Base-by-base conservation (phyloP, 2,113 vertebrate genomes). In the Pelodiscus sinensis region DNA sequence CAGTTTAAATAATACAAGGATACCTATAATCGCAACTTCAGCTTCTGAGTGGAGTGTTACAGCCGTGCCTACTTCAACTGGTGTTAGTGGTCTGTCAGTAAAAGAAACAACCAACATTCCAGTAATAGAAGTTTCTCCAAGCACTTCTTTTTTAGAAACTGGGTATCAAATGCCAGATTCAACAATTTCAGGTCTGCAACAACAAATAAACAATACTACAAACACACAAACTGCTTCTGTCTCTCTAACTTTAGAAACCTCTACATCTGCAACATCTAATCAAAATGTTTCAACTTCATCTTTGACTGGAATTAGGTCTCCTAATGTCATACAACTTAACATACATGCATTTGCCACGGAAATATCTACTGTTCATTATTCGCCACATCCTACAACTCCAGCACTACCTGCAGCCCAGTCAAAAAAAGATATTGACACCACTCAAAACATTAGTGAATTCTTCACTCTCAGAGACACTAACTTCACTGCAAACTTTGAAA, bases 141-240 rank as follows among this genome's bases (percentile, higher is more conserved):
- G 58, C 91, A 79, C 31, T 93, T 92, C 86, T 94, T 55, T 44
- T 7, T 3, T 87, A 82, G 95, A 89, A 96, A 84, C 87, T 1
- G 77, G 81, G 16, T 79, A 85, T 29, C n/a, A 15, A 50, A 35
- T 81, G 84, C 88, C 27, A 38, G 51, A 90, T 68, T 90, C 9
- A 0, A 51, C n/a, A 9, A 8, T 92, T 82, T 91, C 96, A 94
- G 92, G 31, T 80, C 81, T 90, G 31, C 88, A 85, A 29, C 96
- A 92, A 77, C 94, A 89, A 95, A 92, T 82, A 38, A 80, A 88
- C 93, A 57, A 94, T 60, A 60, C 80, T 93, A 52, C 86, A 91
- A 93, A 94, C 65, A 86, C 90, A 21, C 92, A 93, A 22, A 54
- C 13, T 1, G 29, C 54, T 11, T 91, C 84, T 44, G 92, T 90